Evolutionary conservation across 2,888 invertebrate species (phyloP).

Genomic region (Silvanus unidentatus): DNA sequence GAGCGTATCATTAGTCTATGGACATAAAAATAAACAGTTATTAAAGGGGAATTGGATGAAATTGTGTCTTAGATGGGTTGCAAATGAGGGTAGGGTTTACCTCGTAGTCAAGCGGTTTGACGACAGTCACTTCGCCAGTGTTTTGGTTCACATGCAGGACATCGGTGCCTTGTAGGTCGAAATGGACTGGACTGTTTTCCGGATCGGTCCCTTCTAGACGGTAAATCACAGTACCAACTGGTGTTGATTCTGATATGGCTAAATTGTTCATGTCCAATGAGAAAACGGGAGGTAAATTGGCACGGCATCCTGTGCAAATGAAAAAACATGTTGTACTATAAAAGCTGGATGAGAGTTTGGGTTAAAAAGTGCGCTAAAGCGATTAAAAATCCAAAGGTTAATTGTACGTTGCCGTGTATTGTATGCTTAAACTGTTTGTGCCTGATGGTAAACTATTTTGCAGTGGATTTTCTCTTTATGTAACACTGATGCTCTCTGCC

Average conservation of each 20-base stretch:
- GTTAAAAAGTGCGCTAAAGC: too few species aligned
- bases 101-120: slow-evolving; percentile 77
- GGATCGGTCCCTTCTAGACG: slow-evolving; percentile 75
- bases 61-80: too few species aligned
- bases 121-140: slow-evolving; percentile 73
- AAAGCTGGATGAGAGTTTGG: too few species aligned
- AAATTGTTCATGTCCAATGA: slow-evolving; percentile 71
- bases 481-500: too few species aligned
- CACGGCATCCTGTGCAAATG: slow-evolving; percentile 43
- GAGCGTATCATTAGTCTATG: slow-evolving; percentile 70
- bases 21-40: neutral
- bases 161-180: slow-evolving; percentile 73
- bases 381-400: too few species aligned
- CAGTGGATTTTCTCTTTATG: too few species aligned
- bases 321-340: too few species aligned
- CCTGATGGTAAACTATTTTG: too few species aligned
- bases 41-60: too few species aligned
- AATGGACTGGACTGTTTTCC: slow-evolving; percentile 67
- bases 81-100: slow-evolving; percentile 44
- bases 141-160: slow-evolving; percentile 70
- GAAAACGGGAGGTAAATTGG: slow-evolving; percentile 68
- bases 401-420: too few species aligned
- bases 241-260: slow-evolving; percentile 71
- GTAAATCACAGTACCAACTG: slow-evolving; percentile 73
- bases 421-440: too few species aligned